Conservation (phyloP, 2,797 vertebrate species). For the Enteromius argenteus region DNA sequence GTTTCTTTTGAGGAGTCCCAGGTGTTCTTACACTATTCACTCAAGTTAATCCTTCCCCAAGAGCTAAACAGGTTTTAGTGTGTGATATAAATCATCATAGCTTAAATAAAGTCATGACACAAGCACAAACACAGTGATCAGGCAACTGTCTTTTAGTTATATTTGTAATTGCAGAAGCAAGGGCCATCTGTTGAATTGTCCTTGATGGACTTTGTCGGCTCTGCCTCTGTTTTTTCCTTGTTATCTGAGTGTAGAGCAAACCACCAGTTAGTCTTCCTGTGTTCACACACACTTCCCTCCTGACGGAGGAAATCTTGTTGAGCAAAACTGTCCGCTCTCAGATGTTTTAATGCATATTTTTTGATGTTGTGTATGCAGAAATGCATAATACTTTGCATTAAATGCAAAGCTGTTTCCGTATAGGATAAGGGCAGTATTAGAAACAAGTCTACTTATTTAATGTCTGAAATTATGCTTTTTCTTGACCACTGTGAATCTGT, state of each 20-base stretch:
- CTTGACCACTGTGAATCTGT: background rate
- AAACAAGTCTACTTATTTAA: background rate
- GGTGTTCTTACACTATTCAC: slow-evolving; percentile 43
- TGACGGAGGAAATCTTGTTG: slow-evolving; percentile 8
- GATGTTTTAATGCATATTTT: background rate
- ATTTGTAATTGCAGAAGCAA: slow-evolving; percentile 1
- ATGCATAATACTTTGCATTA: background rate
- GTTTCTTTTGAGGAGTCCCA: slow-evolving; percentile 44
- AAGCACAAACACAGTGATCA: slow-evolving; percentile 20
- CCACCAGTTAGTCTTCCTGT: slow-evolving; percentile 34
- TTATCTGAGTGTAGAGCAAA: slow-evolving; percentile 2
- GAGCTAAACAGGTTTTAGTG: slow-evolving; percentile 11
- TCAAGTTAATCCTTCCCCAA: slow-evolving; percentile 31
- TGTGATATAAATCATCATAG: slow-evolving; percentile 35
- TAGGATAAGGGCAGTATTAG: background rate
- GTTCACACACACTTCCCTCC: slow-evolving; percentile 19
- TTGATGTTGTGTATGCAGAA: background rate
- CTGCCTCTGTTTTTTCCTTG: slow-evolving; percentile 7
- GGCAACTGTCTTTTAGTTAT: background rate
- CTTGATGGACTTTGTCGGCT: slow-evolving; percentile 8
- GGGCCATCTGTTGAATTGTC: slow-evolving; percentile 20
- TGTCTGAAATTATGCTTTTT: slow-evolving; percentile 1
- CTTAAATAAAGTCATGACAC: slow-evolving; percentile 33
- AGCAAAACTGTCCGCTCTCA: background rate
- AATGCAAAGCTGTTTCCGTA: background rate